phyloP scores from a whole-genome alignment of 2,888 invertebrate species.

The Hanleya hanleyi region DNA sequence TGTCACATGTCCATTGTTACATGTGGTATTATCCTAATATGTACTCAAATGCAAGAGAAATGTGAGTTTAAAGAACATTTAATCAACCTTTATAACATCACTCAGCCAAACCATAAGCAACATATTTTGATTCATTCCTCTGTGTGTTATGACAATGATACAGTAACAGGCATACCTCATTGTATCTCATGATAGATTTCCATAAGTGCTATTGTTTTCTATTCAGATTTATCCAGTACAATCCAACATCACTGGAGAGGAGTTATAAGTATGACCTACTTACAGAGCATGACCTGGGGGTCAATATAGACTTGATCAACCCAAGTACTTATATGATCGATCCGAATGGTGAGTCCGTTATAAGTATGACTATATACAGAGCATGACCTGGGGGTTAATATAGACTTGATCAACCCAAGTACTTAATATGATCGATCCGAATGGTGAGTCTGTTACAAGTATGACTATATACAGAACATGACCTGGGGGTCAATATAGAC shows the following conservation, averaged over 20 bases:
- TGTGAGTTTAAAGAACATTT: no score
- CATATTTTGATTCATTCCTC: no score
- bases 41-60: no score
- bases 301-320: constrained; percentile 97
- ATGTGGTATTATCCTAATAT: no score
- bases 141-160: no score
- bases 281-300: constrained; percentile 98
- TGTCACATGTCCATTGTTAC: no score
- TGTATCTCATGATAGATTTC: no score
- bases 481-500: neutral
- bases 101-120: no score
- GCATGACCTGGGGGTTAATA: constrained; percentile 97
- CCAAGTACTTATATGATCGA: constrained; percentile 93
- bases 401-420: constrained; percentile 97
- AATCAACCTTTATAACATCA: no score
- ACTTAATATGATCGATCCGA: constrained; percentile 87
- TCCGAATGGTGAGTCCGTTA: constrained; percentile 81
- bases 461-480: neutral
- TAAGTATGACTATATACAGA: constrained; percentile 97
- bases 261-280: constrained; percentile 97
- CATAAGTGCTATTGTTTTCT: no score
- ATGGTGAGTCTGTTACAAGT: constrained; percentile 76
- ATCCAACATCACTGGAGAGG: constrained; percentile 92
- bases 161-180: no score
- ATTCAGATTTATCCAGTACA: constrained; percentile 95